Percentiles rank a stretch among this genome's conserved stretches.
Evolutionary conservation across 2,113 vertebrate species (phyloP).

Genomic region (Pongo abelii): DNA sequence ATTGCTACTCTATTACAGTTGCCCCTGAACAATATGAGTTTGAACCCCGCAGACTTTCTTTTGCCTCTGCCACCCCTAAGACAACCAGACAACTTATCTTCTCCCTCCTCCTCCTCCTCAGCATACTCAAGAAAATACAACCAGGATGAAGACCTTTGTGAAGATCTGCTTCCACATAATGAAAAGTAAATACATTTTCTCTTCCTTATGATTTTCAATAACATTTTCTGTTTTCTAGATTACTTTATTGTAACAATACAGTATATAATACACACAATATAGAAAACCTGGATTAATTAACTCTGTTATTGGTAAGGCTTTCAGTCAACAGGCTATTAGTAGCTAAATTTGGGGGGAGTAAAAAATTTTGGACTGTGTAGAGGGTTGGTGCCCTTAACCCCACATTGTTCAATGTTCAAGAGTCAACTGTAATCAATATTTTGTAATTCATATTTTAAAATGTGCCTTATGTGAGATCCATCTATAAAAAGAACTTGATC

Average conservation of each 20-base stretch:
- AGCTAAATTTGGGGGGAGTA: neutral
- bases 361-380: neutral
- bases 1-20: neutral
- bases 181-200: neutral
- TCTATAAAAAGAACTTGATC: neutral
- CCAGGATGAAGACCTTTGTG: neutral
- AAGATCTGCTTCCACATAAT: neutral
- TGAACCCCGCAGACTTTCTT: neutral
- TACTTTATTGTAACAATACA: neutral
- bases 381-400: neutral
- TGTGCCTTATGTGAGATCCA: neutral
- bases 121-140: neutral
- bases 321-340: neutral
- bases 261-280: neutral
- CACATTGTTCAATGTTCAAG: neutral
- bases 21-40: neutral
- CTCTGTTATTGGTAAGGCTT: neutral
- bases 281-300: neutral
- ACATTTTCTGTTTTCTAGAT: neutral
- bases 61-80: neutral
- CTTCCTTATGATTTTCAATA: neutral
- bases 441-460: neutral
- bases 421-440: neutral
- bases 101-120: neutral
- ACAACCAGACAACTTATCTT: neutral